These are phyloP conservation scores for Chrysochloris asiatica DNA, from an alignment of 2,113 vertebrate species.

Conservation along the genomic window DNA sequence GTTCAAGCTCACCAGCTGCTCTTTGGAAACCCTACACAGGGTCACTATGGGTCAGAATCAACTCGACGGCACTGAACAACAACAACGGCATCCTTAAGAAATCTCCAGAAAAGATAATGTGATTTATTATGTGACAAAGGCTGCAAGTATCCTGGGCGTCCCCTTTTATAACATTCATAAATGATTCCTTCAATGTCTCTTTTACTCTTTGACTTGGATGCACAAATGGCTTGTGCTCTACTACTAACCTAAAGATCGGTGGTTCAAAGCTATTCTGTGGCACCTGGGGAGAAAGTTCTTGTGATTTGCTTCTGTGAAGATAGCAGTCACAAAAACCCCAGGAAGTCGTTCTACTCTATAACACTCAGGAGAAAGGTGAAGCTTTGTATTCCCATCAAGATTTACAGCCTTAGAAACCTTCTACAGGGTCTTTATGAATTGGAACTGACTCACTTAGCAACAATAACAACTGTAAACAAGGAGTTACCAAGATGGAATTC, in stretches of 20 bases:
- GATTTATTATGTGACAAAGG: slow-evolving; percentile 26
- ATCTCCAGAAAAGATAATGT: slow-evolving; percentile 2
- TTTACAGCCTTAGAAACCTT: no score
- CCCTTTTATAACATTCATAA: slow-evolving; percentile 13
- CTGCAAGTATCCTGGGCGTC: neutral
- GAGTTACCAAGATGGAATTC: no score
- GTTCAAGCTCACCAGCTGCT: no score
- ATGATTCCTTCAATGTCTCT: neutral
- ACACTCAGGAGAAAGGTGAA: no score
- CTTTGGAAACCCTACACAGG: no score
- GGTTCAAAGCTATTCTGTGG: neutral
- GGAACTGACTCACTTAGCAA: no score
- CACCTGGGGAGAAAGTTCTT: no score
- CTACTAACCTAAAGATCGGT: neutral
- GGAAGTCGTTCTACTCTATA: neutral
- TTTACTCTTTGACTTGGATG: neutral
- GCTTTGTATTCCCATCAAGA: no score
- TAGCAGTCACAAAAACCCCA: neutral
- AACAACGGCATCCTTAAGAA: slow-evolving; percentile 59
- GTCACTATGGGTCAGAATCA: no score
- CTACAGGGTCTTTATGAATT: no score
- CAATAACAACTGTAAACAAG: no score
- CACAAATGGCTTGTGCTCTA: neutral
- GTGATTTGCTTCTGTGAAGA: neutral
- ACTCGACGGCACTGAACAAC: no score